These are phyloP conservation scores for Drosophila ironensis DNA, from an alignment of 1,140 invertebrate species.

Conservation along the genomic window DNA sequence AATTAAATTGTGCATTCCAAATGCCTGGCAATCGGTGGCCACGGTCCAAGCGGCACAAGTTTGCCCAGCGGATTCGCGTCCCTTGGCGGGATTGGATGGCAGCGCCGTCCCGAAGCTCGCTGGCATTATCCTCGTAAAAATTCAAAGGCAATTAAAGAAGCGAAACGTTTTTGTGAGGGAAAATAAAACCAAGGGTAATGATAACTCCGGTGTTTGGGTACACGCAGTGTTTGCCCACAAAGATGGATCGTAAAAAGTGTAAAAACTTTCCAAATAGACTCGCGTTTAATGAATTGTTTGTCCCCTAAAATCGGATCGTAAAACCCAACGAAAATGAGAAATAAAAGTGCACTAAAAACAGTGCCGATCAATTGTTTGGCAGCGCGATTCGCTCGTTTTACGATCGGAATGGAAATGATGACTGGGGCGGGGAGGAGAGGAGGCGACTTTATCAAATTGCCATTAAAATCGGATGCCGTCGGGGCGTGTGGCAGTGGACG, in stretches of 20 bases:
- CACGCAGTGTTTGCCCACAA: constrained; percentile 41
- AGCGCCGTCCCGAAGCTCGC: too few species aligned
- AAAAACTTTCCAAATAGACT: constrained; percentile 32
- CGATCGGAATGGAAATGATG: constrained; percentile 29
- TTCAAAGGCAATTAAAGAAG: too few species aligned
- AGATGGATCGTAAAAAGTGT: constrained; percentile 24
- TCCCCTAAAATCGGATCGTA: constrained; percentile 8
- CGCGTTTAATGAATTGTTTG: constrained; percentile 36
- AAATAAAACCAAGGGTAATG: not conserved
- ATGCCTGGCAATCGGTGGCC: too few species aligned
- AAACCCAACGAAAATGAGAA: constrained; percentile 3
- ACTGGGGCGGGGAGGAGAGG: too few species aligned
- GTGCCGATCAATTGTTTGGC: not conserved
- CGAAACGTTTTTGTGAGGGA: too few species aligned
- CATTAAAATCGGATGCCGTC: constrained; percentile 21
- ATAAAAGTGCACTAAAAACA: constrained; percentile 12
- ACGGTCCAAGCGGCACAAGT: too few species aligned
- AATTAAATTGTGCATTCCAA: too few species aligned
- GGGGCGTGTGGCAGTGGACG: constrained; percentile 28
- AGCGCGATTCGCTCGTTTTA: constrained; percentile 6
- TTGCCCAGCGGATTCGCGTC: too few species aligned
- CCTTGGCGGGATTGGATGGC: too few species aligned
- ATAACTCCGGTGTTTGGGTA: not conserved
- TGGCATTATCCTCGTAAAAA: too few species aligned
- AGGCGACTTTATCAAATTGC: constrained; percentile 37